Percentiles rank a stretch among this genome's conserved stretches.
Conservation (phyloP, 2,113 vertebrate genomes). For the Sturnira hondurensis region DNA sequence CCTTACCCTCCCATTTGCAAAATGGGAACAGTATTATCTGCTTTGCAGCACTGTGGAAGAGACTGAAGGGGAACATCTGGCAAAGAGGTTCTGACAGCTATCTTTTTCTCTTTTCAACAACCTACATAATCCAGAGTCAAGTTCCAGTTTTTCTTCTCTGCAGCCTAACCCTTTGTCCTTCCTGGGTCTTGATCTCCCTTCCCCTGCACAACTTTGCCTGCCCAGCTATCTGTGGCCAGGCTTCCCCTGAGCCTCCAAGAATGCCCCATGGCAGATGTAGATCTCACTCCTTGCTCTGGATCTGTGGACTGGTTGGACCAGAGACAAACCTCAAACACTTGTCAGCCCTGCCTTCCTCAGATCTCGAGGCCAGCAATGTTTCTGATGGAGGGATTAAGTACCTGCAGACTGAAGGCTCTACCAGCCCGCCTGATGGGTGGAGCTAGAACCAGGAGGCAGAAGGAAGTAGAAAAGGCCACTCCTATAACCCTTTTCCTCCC, state of each 20-base stretch:
- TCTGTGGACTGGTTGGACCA: not conserved
- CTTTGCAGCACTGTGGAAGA: not conserved
- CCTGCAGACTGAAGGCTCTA: not conserved
- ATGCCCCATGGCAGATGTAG: not conserved
- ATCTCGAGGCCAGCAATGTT: not conserved
- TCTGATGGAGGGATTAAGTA: not conserved
- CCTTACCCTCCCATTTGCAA: not conserved
- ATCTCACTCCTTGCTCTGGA: not conserved
- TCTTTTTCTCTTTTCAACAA: not conserved
- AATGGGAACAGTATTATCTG: not conserved
- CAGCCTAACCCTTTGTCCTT: not conserved
- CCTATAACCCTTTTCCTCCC: not conserved
- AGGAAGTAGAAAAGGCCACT: not conserved
- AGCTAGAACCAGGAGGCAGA: not conserved
- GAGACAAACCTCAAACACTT: not conserved
- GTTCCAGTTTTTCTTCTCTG: not conserved
- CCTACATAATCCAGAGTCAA: not conserved
- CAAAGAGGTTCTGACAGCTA: not conserved
- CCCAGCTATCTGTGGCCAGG: not conserved
- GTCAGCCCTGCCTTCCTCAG: not conserved
- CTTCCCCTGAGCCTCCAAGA: not conserved
- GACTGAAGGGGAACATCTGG: not conserved
- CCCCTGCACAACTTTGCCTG: fast-evolving
- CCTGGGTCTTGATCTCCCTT: not conserved
- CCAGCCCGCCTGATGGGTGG: not conserved